Evolutionary conservation across 2,113 vertebrate species (phyloP).

Genomic region (Megalops atlanticus): DNA sequence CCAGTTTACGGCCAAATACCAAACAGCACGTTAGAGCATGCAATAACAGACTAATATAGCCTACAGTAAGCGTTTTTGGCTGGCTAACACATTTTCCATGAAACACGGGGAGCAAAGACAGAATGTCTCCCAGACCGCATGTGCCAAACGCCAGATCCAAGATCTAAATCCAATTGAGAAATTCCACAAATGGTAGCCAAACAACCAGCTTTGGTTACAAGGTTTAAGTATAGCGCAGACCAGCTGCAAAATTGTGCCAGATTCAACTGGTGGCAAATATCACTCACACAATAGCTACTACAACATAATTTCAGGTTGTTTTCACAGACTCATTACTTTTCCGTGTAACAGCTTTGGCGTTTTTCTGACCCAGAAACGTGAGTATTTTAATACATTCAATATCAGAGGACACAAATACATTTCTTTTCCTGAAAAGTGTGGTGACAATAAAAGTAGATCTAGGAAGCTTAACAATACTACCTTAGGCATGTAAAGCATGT

Average conservation of each 20-base stretch:
- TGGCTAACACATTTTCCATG: slow-evolving; percentile 38
- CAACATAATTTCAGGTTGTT: neutral
- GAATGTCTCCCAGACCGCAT: slow-evolving; percentile 42
- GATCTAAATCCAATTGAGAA: slow-evolving; percentile 28
- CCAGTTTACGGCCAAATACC: slow-evolving; percentile 9
- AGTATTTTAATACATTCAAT: too few species aligned
- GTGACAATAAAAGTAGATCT: too few species aligned
- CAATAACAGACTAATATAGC: slow-evolving; percentile 37
- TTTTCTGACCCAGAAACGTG: too few species aligned
- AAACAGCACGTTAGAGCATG: slow-evolving; percentile 35
- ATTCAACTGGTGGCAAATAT: neutral
- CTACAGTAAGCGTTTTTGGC: slow-evolving; percentile 50
- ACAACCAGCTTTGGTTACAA: neutral
- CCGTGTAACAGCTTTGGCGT: too few species aligned
- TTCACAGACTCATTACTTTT: neutral
- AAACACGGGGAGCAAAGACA: slow-evolving; percentile 27
- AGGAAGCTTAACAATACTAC: too few species aligned
- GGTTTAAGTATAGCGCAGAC: neutral
- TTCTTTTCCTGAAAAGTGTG: too few species aligned
- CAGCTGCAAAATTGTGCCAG: neutral
- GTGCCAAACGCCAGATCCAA: slow-evolving; percentile 38
- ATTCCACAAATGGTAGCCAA: slow-evolving; percentile 42
- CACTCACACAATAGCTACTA: neutral
- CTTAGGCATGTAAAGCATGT: too few species aligned
- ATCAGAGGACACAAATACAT: too few species aligned